phyloP scores from a whole-genome alignment of 2,888 invertebrate species.

The Trichogramma evanescens region DNA sequence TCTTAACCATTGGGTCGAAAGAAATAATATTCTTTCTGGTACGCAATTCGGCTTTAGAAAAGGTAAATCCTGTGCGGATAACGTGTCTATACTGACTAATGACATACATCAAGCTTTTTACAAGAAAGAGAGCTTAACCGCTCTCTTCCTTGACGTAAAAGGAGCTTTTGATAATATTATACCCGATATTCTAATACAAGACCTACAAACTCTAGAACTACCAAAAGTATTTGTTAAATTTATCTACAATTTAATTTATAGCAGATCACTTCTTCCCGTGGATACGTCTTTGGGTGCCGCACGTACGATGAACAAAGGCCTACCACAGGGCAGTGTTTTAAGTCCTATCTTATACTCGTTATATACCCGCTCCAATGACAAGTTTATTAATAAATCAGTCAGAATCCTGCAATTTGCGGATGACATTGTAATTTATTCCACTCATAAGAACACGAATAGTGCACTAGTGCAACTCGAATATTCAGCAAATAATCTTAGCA shows the following conservation, averaged over 20 bases:
- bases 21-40: constrained; percentile 2
- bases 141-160: constrained; percentile 16
- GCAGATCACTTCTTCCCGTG: not conserved
- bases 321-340: constrained; percentile 15
- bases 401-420: constrained; percentile 15
- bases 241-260: constrained; percentile 10
- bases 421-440: constrained; percentile 12
- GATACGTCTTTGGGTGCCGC: not conserved
- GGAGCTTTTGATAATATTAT: constrained; percentile 20
- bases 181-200: constrained; percentile 13
- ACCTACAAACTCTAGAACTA: constrained; percentile 5
- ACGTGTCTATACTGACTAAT: constrained; percentile 6
- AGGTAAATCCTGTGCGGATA: constrained; percentile 17
- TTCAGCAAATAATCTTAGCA: not conserved
- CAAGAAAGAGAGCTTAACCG: constrained; percentile 7
- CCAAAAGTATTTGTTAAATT: constrained; percentile 15
- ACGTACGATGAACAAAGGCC: constrained; percentile 1
- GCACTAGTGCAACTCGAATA: too few relatives aligned
- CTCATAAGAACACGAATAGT: not conserved
- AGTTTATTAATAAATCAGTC: not conserved
- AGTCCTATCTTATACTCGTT: constrained; percentile 13
- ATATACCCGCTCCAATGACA: not conserved
- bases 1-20: constrained; percentile 14
- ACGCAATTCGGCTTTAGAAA: constrained; percentile 20
- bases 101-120: constrained; percentile 14